Evolutionary conservation across 64 coral and sea anemone species (phyloP).

Genomic region (Porites lutea): DNA sequence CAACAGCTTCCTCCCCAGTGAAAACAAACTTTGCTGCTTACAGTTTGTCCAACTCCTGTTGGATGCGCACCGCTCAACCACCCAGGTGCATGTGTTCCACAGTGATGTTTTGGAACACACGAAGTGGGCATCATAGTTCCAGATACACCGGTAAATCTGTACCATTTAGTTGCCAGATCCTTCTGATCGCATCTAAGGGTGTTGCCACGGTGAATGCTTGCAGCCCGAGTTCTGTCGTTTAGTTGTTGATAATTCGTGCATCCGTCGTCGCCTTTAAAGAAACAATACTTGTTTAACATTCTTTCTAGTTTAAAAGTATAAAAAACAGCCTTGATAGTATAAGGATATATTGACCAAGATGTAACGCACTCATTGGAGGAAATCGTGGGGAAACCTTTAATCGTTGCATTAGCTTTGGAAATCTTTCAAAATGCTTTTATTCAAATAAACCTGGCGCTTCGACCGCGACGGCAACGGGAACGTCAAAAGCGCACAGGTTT

Average conservation of each 20-base stretch:
- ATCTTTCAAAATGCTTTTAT: no score
- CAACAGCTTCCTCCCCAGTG: slow-evolving; percentile 35
- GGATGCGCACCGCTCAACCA: slow-evolving; percentile 46
- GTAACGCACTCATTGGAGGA: no score
- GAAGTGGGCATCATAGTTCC: slow-evolving; percentile 36
- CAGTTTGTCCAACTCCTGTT: slow-evolving; percentile 18
- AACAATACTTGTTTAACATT: not conserved
- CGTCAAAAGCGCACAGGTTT: no score
- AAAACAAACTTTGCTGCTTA: slow-evolving; percentile 33
- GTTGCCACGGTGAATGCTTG: slow-evolving; percentile 17
- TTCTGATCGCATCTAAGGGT: slow-evolving; percentile 39
- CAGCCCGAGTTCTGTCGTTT: not conserved
- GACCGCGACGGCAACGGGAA: no score
- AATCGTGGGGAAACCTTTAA: no score
- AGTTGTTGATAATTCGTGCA: not conserved
- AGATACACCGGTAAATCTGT: slow-evolving; percentile 27
- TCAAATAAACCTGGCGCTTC: no score
- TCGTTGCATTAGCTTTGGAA: no score
- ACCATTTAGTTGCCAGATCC: slow-evolving; percentile 9
- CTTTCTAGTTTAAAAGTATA: no score
- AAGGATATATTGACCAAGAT: no score
- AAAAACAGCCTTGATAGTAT: no score
- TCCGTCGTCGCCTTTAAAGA: not conserved
- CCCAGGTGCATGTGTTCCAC: slow-evolving; percentile 58
- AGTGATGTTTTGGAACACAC: slow-evolving; percentile 27